Conservation (phyloP, 2,888 invertebrate species). For the Drosophila ustulata region DNA sequence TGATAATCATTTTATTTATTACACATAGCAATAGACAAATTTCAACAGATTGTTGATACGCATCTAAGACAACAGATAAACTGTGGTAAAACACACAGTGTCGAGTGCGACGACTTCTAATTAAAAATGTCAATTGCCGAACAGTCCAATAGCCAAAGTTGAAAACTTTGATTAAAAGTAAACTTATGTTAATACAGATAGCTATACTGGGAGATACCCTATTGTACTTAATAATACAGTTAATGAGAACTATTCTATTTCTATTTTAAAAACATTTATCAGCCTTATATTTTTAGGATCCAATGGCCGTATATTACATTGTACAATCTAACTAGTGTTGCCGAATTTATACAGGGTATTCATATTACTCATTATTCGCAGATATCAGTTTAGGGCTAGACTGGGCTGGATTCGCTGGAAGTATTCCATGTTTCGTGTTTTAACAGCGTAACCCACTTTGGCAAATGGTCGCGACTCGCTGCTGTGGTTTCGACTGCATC, state of each 20-base stretch:
- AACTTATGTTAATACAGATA: constrained; percentile 1
- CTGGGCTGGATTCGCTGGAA: constrained; percentile 1
- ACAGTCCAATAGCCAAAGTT: constrained; percentile 45
- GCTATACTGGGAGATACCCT: constrained; percentile 4
- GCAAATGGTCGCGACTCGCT: constrained; percentile 27
- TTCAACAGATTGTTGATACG: constrained; percentile 13
- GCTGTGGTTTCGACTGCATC: constrained; percentile 45
- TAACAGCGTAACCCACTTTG: constrained; percentile 44
- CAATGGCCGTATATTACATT: background rate
- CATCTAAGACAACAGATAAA: constrained; percentile 23
- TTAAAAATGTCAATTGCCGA: constrained; percentile 54
- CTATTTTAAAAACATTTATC: background rate
- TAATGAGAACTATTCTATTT: constrained; percentile 1
- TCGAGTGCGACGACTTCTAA: constrained; percentile 34
- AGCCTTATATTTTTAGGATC: background rate
- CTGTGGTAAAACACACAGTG: constrained; percentile 28
- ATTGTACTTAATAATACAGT: no score
- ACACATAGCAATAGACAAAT: constrained; percentile 10
- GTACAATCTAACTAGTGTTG: background rate
- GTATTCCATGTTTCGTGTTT: constrained; percentile 30
- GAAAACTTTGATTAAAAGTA: constrained; percentile 36
- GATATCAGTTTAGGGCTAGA: constrained; percentile 9
- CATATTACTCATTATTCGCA: constrained; percentile 34
- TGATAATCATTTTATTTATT: constrained; percentile 7
- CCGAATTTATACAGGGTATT: constrained; percentile 7